phyloP scores from a whole-genome alignment of 2,113 vertebrate genomes.

The Aleadryas rufinucha region DNA sequence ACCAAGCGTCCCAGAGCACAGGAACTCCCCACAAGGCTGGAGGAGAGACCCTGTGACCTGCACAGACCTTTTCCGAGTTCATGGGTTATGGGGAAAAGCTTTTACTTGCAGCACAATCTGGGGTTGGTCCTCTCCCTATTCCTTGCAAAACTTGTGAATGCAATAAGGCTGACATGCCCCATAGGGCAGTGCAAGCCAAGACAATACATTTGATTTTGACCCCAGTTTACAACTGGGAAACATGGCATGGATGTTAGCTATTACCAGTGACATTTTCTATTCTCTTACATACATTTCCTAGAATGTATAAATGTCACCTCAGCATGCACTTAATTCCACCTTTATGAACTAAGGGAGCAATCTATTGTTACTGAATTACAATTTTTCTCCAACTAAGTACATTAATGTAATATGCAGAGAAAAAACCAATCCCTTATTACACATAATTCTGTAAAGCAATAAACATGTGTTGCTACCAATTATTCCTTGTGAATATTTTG shows the following conservation, averaged over 20 bases:
- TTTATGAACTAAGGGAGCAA: not conserved
- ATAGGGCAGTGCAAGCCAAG: not conserved
- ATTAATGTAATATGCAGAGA: not conserved
- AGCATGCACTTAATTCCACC: not conserved
- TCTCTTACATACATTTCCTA: not conserved
- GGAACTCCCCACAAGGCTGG: not conserved
- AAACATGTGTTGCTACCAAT: not conserved
- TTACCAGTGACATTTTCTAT: conserved; percentile 2
- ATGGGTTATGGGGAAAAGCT: not conserved
- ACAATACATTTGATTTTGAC: not conserved
- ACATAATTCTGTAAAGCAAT: not conserved
- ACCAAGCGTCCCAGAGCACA: accelerated
- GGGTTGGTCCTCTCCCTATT: not conserved
- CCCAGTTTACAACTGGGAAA: not conserved
- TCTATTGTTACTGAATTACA: not conserved
- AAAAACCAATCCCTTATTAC: not conserved
- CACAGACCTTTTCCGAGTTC: not conserved
- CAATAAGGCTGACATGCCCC: not conserved
- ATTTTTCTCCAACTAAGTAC: not conserved
- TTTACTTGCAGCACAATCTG: not conserved
- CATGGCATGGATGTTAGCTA: not conserved
- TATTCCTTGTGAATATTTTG: not conserved
- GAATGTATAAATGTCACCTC: conserved; percentile 14
- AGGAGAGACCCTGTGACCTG: not conserved
- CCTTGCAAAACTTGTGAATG: not conserved